Evolutionary conservation across 2,888 invertebrate species (phyloP).

Genomic region (Leistus spinibarbis): DNA sequence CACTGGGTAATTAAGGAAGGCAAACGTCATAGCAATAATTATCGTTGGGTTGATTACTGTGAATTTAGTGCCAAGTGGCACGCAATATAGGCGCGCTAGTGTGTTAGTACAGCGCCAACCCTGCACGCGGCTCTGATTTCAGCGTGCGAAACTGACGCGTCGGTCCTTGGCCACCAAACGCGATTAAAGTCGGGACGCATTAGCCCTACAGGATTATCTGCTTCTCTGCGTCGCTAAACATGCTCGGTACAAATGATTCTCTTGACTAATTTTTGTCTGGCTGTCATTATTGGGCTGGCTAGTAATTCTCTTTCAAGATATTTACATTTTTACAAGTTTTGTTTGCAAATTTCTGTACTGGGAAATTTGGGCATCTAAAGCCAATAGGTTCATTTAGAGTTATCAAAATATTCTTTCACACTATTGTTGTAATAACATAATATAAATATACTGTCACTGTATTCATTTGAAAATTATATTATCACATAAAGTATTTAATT

Average conservation of each 20-base stretch:
- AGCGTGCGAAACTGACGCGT: background rate
- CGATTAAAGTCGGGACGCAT: background rate
- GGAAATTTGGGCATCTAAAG: no score
- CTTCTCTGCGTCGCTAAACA: background rate
- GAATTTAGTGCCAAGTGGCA: conserved; percentile 39
- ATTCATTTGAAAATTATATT: no score
- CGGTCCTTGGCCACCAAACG: background rate
- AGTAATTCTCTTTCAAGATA: no score
- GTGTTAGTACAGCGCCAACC: background rate
- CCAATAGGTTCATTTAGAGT: no score
- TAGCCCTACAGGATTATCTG: background rate
- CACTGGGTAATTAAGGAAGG: conserved; percentile 39
- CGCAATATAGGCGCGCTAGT: conserved; percentile 20
- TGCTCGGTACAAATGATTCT: background rate
- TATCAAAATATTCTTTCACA: no score
- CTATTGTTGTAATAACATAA: no score
- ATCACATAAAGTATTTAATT: no score
- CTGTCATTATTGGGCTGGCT: no score
- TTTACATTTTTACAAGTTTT: no score
- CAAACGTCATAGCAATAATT: conserved; percentile 42
- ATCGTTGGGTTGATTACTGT: conserved; percentile 30
- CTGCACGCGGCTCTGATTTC: background rate
- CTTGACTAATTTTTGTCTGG: background rate
- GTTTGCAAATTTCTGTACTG: no score
- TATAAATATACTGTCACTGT: no score